Evolutionary conservation across 2,113 vertebrate genomes (phyloP).

Genomic region (Boulengeromyrus knoepffleri): DNA sequence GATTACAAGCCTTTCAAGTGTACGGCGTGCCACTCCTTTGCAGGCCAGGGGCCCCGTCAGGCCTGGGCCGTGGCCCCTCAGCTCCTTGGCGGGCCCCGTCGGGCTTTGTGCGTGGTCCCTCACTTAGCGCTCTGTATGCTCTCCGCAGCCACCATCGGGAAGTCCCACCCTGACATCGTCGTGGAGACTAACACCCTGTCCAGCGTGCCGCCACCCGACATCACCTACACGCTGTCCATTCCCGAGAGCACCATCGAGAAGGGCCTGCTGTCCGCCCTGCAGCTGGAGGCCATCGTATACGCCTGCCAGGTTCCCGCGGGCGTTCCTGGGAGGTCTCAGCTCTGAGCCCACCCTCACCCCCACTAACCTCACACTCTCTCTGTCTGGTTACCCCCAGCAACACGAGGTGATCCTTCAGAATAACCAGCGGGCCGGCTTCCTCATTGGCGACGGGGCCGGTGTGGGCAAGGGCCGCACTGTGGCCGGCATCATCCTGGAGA

Average conservation of each 20-base stretch:
- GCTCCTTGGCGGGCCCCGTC: background rate
- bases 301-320: slow-evolving; percentile 80
- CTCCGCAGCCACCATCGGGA: slow-evolving; percentile 79
- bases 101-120: background rate
- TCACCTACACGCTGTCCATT: slow-evolving; percentile 84
- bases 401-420: slow-evolving; percentile 89
- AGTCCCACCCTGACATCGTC: slow-evolving; percentile 89
- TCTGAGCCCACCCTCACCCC: too few species aligned
- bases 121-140: background rate
- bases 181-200: slow-evolving; percentile 96
- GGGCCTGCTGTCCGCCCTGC: slow-evolving; percentile 81
- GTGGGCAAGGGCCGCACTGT: slow-evolving; percentile 94
- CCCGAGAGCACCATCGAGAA: slow-evolving; percentile 56
- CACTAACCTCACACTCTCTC: background rate
- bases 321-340: background rate
- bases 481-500: slow-evolving; percentile 91
- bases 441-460: slow-evolving; percentile 89
- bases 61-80: background rate
- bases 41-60: background rate
- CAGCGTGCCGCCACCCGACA: slow-evolving; percentile 90
- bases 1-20: slow-evolving; percentile 94
- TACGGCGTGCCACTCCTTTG: slow-evolving; percentile 39
- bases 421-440: slow-evolving; percentile 87
- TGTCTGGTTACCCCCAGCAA: slow-evolving; percentile 64
- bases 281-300: slow-evolving; percentile 93